Percentiles rank a stretch among this genome's conserved stretches.
Conservation (phyloP, 2,797 vertebrate species). For the Phoebastria nigripes region DNA sequence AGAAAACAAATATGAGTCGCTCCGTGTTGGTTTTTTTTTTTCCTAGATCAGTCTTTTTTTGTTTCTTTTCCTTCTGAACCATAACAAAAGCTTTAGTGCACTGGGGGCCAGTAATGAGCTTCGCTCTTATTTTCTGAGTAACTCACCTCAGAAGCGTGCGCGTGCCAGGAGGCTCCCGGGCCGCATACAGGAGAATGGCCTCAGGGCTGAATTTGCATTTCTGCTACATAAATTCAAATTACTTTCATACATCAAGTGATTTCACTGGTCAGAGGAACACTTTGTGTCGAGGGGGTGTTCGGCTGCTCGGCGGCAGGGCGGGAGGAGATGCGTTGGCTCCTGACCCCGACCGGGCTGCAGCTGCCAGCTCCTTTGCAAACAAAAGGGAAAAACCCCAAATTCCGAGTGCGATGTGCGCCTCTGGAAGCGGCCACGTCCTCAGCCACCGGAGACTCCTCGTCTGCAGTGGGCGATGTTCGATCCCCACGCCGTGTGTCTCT, state of each 20-base stretch:
- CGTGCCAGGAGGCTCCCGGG: not conserved
- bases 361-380: not conserved
- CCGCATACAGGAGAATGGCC: not conserved
- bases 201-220: constrained; percentile 30
- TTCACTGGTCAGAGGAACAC: not conserved
- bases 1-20: not conserved
- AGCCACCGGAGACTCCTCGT: not conserved
- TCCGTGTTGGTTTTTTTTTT: not conserved
- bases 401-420: accelerated
- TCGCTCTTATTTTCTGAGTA: not conserved
- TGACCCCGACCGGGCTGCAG: not conserved
- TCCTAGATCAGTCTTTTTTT: not conserved
- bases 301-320: not conserved
- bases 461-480: not conserved
- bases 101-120: not conserved
- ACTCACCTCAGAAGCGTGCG: not conserved
- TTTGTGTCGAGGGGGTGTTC: not conserved
- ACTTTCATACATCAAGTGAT: not conserved
- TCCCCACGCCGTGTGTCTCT: accelerated
- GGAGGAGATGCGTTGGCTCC: accelerated
- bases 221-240: constrained; percentile 24
- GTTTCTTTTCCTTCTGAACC: not conserved
- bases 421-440: not conserved
- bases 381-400: not conserved
- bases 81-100: not conserved